Base-by-base conservation (phyloP, 2,113 vertebrate species). In the Setophaga petechia region DNA sequence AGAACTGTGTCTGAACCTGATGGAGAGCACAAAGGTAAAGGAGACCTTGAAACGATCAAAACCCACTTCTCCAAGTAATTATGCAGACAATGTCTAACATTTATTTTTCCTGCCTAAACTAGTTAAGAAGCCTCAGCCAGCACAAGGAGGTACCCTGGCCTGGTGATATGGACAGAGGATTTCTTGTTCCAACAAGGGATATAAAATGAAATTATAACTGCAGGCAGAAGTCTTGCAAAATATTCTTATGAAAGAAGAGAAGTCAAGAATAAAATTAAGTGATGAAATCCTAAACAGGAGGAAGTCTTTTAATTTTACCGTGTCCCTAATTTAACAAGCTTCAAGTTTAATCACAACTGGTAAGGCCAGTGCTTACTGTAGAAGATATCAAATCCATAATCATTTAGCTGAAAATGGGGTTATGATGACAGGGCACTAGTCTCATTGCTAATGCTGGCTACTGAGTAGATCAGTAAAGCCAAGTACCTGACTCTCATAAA, bases 401-500 rank as follows among this genome's bases (percentile, higher is more conserved):
- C 44, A 74, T 94, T 96, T 95, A 95, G 66, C 63, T 92, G 89
- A 93, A 96, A 96, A 96, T 75, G 94, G 80, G 87, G 87, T 95
- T 95, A 96, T 41, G 91, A 96, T 67, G 93, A 91, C 84, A 94
- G 93, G 83, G 69, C 84, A 93, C 75, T 35, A 63, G 74, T 52
- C 65, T 84, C 90, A 92, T 63, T 73, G 58, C 62, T 95, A 73
- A 93, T 69, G 66, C 66, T 90, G 47, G 84, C 79, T 95, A 75
- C 87, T 80, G 25, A 94, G 75, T 7, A 87, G 68, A 86, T 85
- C 52, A 81, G 82, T 19, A 72, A 73, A 92, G 78, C 72, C 90
- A 95, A 91, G 75, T 81, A 63, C 61, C 62, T 76, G 59, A 90
- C 43, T 89, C 63, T 77, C 52, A 51, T 52, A 87, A 94, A 69